phyloP scores from a whole-genome alignment of 2,888 invertebrate species.

The Drosophila putrida region DNA sequence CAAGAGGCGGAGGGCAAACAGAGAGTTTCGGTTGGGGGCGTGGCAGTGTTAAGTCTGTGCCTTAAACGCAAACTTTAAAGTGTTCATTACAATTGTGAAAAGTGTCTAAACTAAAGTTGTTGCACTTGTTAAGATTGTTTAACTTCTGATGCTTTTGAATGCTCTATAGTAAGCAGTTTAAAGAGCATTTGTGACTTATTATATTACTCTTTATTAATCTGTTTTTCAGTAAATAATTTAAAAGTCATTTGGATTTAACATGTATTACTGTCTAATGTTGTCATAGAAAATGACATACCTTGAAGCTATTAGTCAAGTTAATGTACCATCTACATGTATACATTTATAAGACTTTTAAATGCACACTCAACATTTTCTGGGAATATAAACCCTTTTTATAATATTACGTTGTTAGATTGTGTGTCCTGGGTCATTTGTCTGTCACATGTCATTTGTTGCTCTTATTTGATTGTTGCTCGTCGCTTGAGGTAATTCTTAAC shows the following conservation, averaged over 20 bases:
- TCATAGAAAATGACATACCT: conserved; percentile 19
- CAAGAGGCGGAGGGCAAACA: conserved; percentile 27
- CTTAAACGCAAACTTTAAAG: conserved; percentile 7
- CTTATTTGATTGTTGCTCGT: conserved; percentile 21
- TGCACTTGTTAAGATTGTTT: not conserved
- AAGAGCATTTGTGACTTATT: too few relatives aligned
- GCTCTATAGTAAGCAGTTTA: too few relatives aligned
- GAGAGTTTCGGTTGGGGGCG: conserved; percentile 13
- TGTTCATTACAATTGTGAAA: not conserved
- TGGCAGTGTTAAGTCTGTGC: conserved; percentile 5
- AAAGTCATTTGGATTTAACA: conserved; percentile 14
- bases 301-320: conserved; percentile 50
- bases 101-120: not conserved
- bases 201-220: not conserved
- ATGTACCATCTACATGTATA: conserved; percentile 27
- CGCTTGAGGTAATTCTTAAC: not conserved
- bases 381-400: conserved; percentile 38
- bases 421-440: conserved; percentile 31
- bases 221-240: conserved; percentile 14
- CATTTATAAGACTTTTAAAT: conserved; percentile 17
- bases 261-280: conserved; percentile 22
- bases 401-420: conserved; percentile 10
- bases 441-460: conserved; percentile 42
- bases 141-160: too few relatives aligned
- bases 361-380: conserved; percentile 7